A percentile compares a stretch with the other conserved stretches of the same genome.
These are phyloP conservation scores for Aix galericulata DNA, from an alignment of 2,113 vertebrate species.

Conservation along the genomic window DNA sequence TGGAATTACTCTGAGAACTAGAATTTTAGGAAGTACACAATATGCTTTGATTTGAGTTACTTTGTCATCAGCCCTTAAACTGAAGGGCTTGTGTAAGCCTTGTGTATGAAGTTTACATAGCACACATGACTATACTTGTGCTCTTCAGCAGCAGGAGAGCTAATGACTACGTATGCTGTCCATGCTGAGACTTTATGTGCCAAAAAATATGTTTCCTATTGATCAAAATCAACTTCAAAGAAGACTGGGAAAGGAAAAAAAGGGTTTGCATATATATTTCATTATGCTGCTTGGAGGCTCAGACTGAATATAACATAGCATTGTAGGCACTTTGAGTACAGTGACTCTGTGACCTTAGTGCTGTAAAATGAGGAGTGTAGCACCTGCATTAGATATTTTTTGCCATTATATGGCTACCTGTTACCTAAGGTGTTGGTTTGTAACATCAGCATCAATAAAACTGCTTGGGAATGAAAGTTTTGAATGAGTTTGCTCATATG, in stretches of 20 bases:
- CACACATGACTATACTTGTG: not conserved
- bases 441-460: not conserved
- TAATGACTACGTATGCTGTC: not conserved
- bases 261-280: not conserved
- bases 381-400: not conserved
- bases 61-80: not conserved
- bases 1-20: not conserved
- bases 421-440: not conserved
- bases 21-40: not conserved
- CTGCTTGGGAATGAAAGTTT: not conserved
- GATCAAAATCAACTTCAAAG: not conserved
- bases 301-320: not conserved
- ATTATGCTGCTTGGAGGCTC: not conserved
- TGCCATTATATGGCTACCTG: not conserved
- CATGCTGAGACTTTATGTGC: not conserved
- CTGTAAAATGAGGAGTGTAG: not conserved
- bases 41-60: not conserved
- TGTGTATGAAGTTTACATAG: not conserved
- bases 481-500: not conserved
- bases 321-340: not conserved
- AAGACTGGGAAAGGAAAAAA: not conserved
- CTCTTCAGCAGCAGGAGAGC: not conserved
- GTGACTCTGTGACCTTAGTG: not conserved
- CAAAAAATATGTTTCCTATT: not conserved
- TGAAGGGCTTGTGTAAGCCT: not conserved